Evolutionary conservation across 2,113 vertebrate species (phyloP), one percentile per base, ranked within the genome.

Genomic region (Phycodurus eques): DNA sequence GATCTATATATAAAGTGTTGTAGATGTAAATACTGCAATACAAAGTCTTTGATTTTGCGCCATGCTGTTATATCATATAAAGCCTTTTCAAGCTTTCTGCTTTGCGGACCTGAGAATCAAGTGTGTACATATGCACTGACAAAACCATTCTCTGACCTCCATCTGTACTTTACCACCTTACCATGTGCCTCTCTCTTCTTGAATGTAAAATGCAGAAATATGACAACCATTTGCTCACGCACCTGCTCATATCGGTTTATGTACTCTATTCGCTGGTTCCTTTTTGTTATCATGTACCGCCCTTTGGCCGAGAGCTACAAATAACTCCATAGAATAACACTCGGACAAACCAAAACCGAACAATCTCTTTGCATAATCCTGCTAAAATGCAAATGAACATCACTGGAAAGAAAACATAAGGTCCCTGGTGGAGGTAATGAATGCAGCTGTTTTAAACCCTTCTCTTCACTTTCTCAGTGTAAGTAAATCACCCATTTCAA

Each of bases 111-210:
- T 51, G 56, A 61, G 14, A 60, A 33, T 64, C 66, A 22, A 60
- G 54, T 56, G 63, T 47, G 63, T 85, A 27, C 44, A 74, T 53
- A n/a, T 69, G 51, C 62, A 66, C 64, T 74, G 77, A 77, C 74
- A 47, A 60, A 22, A 27, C 72, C 20, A 17, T 62, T 71, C 42
- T 68, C 60, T 68, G n/a, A 31, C 57, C 59, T 51, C 22, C 47
- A 53, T 3, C 56, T 13, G n/a, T 78, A n/a, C 12, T 78, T 20
- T 70, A 46, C 3, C 12, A 22, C 73, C 35, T 72, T 35, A 77
- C 68, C 33, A 79, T 76, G 81, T 85, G 85, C 83, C 83, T 87
- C 76, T 27, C 13, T 77, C 27, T 13, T 74, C 53, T 59, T 59
- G 56, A 57, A 51, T 15, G 33, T 75, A 15, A 20, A 72, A 78